Evolutionary conservation across 2,888 invertebrate genomes (phyloP).

Genomic region (Agriopis aurantiaria): DNA sequence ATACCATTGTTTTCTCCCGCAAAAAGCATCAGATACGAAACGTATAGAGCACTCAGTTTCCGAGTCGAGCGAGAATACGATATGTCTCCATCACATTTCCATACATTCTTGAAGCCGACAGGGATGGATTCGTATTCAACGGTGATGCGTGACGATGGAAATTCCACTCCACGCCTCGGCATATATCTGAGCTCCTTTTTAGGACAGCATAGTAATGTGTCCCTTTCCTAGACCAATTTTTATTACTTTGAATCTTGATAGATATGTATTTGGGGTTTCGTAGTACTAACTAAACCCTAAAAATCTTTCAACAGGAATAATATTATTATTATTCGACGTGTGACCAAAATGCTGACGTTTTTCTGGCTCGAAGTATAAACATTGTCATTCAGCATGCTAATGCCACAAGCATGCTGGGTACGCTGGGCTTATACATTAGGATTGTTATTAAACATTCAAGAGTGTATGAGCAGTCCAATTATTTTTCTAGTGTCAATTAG

Average conservation of each 20-base stretch:
- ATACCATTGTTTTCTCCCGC: conserved; percentile 73
- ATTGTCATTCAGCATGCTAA: too few relatives aligned
- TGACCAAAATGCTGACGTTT: too few relatives aligned
- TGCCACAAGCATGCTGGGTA: too few relatives aligned
- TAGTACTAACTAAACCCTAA: too few relatives aligned
- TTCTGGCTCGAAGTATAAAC: too few relatives aligned
- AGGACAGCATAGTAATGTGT: conserved; percentile 34
- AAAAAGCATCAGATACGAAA: conserved; percentile 74
- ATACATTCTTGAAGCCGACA: conserved; percentile 72
- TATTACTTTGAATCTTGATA: conserved; percentile 24
- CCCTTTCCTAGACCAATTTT: conserved; percentile 31
- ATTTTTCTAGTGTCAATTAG: too few relatives aligned
- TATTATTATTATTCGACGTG: too few relatives aligned
- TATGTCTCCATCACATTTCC: conserved; percentile 79
- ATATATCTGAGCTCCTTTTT: conserved; percentile 45
- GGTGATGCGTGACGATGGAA: conserved; percentile 68
- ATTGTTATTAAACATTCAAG: too few relatives aligned
- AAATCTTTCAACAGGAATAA: too few relatives aligned
- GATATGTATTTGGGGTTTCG: not conserved
- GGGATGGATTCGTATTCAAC: conserved; percentile 66
- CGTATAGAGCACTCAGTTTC: conserved; percentile 69
- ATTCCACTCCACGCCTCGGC: conserved; percentile 58
- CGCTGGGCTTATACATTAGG: too few relatives aligned
- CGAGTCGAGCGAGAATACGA: conserved; percentile 71
- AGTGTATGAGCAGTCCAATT: too few relatives aligned